Base-by-base conservation (phyloP, 92 coral and sea anemone genomes). In the Actinernus sp. region DNA sequence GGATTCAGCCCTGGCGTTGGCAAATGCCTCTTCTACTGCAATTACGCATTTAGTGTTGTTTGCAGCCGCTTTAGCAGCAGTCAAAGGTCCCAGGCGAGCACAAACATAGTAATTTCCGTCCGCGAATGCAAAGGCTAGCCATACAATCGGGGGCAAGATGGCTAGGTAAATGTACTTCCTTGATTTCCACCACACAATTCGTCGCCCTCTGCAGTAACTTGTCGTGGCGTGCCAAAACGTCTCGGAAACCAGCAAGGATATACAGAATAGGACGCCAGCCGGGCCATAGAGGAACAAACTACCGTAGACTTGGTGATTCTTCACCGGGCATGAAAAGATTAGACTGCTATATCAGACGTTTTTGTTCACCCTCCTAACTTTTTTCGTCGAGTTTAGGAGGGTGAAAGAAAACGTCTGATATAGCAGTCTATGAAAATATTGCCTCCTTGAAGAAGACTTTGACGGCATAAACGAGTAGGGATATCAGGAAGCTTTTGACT, bases 161-260 rank as follows among this genome's bases (percentile, higher is more conserved):
- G 92, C 88, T 11, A 89, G 61, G 45, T 73, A 89, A 14, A 89
- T n/a, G 20, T 74, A 71, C 27, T 63, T 63, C 21, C 79, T 64
- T 26, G 96, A 68, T 36, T 82, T 79, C 65, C 63, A 60, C 92
- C 82, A 79, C 37, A 85, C 33, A 30, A 69, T 26, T 12, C 71
- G 73, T 27, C 80, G 65, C 21, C 84, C 65, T 6, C 63, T 58
- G 18, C 77, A 80, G 1, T 63, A 43, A 1, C 96, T 88, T 37
- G 96, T 89, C 3, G 81, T 77, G 13, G 77, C 63, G 44, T 73
- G 88, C 92, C 96, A 89, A 34, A 89, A 85, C 19, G 87, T 33
- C 20, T 87, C 74, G 1, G 96, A 89, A 16, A 64, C 78, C 13
- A 79, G 66, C 31, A 89, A 61, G 9, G 96, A 85, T 8, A 89